These are phyloP conservation scores for Hirtodrosophila alboralis DNA, from an alignment of 2,888 invertebrate genomes.

Conservation along the genomic window DNA sequence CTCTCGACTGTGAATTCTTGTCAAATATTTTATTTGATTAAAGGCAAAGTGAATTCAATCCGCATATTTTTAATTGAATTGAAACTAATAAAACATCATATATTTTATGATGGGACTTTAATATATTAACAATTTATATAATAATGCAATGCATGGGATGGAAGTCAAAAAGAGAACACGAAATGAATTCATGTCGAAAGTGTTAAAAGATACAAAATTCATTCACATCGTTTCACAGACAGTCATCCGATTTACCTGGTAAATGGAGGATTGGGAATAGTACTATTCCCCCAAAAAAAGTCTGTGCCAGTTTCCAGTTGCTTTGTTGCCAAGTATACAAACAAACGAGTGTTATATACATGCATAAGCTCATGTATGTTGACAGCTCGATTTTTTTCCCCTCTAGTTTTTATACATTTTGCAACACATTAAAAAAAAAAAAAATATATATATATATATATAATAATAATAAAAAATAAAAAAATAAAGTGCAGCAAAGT, in stretches of 20 bases:
- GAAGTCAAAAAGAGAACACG: not conserved
- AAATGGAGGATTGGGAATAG: constrained; percentile 14
- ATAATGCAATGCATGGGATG: constrained; percentile 5
- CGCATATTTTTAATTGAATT: too few species aligned
- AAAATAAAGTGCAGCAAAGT: constrained; percentile 49
- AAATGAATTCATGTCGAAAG: constrained; percentile 24
- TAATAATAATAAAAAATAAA: not conserved
- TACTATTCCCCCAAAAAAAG: not conserved
- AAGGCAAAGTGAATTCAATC: too few species aligned
- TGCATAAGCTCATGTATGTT: constrained; percentile 53
- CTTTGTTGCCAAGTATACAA: too few species aligned
- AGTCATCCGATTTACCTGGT: constrained; percentile 38
- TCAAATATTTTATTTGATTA: too few species aligned
- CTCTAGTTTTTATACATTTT: constrained; percentile 54
- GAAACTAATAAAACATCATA: too few species aligned
- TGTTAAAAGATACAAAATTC: constrained; percentile 33
- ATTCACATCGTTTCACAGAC: constrained; percentile 29
- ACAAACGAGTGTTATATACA: not conserved
- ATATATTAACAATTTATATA: too few species aligned
- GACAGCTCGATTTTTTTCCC: constrained; percentile 67
- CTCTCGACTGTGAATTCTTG: too few species aligned
- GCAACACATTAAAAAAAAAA: constrained; percentile 22
- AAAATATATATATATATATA: constrained; percentile 9
- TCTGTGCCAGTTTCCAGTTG: constrained; percentile 6
- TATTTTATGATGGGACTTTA: too few species aligned